phyloP scores from a whole-genome alignment of 1,140 invertebrate genomes.

The Nebria ingens region DNA sequence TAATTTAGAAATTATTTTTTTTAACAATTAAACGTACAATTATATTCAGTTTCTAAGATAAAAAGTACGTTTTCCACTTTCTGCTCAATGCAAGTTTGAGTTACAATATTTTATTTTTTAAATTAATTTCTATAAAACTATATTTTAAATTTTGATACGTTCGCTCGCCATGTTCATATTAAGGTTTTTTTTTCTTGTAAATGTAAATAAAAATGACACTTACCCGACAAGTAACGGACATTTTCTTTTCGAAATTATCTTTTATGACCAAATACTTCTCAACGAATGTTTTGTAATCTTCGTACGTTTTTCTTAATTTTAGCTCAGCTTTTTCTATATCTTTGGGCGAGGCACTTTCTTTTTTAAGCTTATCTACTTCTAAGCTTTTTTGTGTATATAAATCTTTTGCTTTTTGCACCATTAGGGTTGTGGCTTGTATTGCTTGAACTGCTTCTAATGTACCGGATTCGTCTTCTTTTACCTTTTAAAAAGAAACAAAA shows the following conservation, averaged over 20 bases:
- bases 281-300: slow-evolving; percentile 80
- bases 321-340: slow-evolving; percentile 88
- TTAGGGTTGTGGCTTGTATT: slow-evolving; percentile 77
- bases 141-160: too few species aligned
- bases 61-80: too few species aligned
- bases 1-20: too few species aligned
- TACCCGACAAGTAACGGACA: slow-evolving; percentile 84
- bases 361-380: slow-evolving; percentile 79
- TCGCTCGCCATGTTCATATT: too few species aligned
- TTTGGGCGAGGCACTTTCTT: slow-evolving; percentile 81
- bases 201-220: slow-evolving; percentile 18
- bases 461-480: slow-evolving; percentile 87
- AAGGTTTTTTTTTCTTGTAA: too few species aligned
- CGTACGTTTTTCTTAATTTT: slow-evolving; percentile 86
- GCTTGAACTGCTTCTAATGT: slow-evolving; percentile 81
- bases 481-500: slow-evolving; percentile 38
- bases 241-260: slow-evolving; percentile 89
- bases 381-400: slow-evolving; percentile 69
- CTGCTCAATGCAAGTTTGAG: too few species aligned
- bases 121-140: too few species aligned
- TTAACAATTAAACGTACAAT: too few species aligned
- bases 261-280: slow-evolving; percentile 82
- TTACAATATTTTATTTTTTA: too few species aligned
- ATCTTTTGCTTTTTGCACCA: slow-evolving; percentile 84
- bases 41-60: too few species aligned